A percentile compares a stretch with the other conserved stretches of the same genome.
Evolutionary conservation across 2,888 invertebrate genomes (phyloP).

Genomic region (Drosophila nr. perissopoda): DNA sequence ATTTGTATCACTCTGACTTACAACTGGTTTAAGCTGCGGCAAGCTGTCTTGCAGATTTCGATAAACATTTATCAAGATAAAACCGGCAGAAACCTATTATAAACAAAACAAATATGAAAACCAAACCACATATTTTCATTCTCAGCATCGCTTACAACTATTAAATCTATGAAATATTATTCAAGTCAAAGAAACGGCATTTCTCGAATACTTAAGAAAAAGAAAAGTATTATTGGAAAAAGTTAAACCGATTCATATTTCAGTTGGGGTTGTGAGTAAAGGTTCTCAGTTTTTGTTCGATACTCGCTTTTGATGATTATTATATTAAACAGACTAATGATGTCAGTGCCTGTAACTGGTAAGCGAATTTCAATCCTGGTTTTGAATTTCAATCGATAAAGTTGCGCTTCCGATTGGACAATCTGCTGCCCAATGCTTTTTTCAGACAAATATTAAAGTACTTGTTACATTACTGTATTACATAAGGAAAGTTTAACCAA

Average conservation of each 20-base stretch:
- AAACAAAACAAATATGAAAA: slow-evolving; percentile 44
- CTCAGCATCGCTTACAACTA: slow-evolving; percentile 14
- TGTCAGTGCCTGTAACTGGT: neutral
- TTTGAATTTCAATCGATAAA: neutral
- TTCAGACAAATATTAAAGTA: neutral
- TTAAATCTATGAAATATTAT: slow-evolving; percentile 17
- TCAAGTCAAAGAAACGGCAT: neutral
- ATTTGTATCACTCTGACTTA: neutral
- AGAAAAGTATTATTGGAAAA: neutral
- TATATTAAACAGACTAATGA: neutral
- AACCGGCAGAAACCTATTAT: slow-evolving; percentile 31
- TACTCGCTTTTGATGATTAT: neutral
- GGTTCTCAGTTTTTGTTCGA: neutral
- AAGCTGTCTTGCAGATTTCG: slow-evolving; percentile 42
- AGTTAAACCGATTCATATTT: neutral
- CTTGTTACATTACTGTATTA: accelerated
- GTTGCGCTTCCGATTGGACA: neutral
- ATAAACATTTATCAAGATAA: slow-evolving; percentile 47
- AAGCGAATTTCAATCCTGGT: neutral
- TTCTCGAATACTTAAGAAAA: neutral
- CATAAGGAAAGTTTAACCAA: neutral
- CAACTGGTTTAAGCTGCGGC: slow-evolving; percentile 41
- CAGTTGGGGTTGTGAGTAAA: neutral
- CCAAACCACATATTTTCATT: slow-evolving; percentile 28
- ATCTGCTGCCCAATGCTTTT: neutral